Percentiles rank a stretch among this genome's conserved stretches.
Conservation (phyloP, 64 coral and sea anemone genomes). For the Stichodactyla mertensii region DNA sequence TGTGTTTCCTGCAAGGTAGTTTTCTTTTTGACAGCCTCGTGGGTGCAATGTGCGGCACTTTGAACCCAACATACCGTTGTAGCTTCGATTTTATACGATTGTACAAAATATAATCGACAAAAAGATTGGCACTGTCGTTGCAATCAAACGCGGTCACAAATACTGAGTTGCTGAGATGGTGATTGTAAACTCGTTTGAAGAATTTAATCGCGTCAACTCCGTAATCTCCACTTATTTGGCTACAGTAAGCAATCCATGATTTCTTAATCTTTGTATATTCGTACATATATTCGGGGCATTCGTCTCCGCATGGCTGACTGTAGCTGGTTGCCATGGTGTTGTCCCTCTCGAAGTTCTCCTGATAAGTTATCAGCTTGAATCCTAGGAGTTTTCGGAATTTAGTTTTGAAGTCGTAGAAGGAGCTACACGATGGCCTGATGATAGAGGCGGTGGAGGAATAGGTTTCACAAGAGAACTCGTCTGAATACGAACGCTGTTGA, state of each 20-base stretch:
- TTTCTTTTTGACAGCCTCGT: neutral
- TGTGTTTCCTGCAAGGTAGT: slow-evolving; percentile 21
- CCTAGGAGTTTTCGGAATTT: neutral
- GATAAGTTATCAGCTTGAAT: slow-evolving; percentile 13
- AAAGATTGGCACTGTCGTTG: neutral
- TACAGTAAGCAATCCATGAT: neutral
- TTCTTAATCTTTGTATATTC: neutral
- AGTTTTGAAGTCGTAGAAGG: slow-evolving; percentile 9
- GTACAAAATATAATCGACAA: slow-evolving; percentile 24
- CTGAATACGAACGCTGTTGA: neutral
- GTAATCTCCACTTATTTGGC: neutral
- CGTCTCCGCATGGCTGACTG: neutral
- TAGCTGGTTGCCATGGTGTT: neutral
- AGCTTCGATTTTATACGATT: neutral
- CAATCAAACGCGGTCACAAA: slow-evolving; percentile 31
- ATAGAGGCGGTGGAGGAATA: neutral
- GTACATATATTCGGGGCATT: slow-evolving; percentile 13
- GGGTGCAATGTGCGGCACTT: neutral
- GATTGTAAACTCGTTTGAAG: slow-evolving; percentile 19
- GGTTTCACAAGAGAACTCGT: neutral
- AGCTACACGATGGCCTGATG: neutral
- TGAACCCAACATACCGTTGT: neutral
- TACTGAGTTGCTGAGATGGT: neutral
- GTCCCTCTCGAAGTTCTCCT: slow-evolving; percentile 13
- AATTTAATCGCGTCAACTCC: neutral